Evolutionary conservation across 1,140 invertebrate species (phyloP), one percentile per base, ranked within the genome.

Genomic region (Paraescarpia echinospica): DNA sequence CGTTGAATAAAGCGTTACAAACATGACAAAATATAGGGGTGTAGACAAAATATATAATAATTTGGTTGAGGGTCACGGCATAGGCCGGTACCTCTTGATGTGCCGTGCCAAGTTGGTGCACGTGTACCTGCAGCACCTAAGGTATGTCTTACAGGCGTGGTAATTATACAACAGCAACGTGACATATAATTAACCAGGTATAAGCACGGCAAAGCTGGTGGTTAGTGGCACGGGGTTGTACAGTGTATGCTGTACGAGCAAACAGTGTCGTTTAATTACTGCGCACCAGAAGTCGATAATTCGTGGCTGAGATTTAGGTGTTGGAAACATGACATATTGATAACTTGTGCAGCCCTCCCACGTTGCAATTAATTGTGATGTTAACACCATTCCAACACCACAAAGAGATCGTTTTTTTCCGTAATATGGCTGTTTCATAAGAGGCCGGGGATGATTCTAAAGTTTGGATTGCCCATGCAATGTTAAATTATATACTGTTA

Each of bases 121-220:
- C 0, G 59, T 31, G 59, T 31, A 77, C 59, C 22, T 77, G 27
- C 27, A 27, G 27, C 27, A 77, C 59, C 59, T 77, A 77, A 77
- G 18, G 59, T 41, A 41, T 4, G 41, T 6, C 41, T 41, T 77
- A 77, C 59, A 77, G 59, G 59, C 59, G 27, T 77, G 59, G 59
- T 77, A 77, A 77, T 77, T 77, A 77, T 77, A 77, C 59, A 77
- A n/a, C 27, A 14, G 59, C 14, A 77, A 77, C 59, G 27, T 77
- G 59, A 77, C 59, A 77, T 77, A 77, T 77, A 77, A 77, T 77
- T 77, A 77, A 77, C 59, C 59, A 77, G 59, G 59, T 77, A 77
- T 14, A 77, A 77, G 59, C 59, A 27, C 27, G 59, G 59, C 59
- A 77, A 14, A 77, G 59, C 27, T 77, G 59, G 59, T 77, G 59